Conservation (phyloP, 2,113 vertebrate species). For the Rhipidura dahli region DNA sequence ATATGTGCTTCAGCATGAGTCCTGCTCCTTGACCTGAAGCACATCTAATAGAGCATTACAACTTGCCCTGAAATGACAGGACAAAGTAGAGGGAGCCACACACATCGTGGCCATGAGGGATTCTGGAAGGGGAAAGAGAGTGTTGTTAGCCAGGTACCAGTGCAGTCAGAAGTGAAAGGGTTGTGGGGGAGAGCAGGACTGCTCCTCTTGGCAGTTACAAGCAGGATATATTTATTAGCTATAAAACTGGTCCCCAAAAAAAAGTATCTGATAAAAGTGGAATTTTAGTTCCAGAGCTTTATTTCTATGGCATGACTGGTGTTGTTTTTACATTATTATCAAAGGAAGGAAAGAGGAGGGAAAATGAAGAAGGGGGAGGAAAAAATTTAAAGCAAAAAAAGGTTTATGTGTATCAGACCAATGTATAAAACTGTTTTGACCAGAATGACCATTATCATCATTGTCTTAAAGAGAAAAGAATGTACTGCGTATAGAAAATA, state of each 20-base stretch:
- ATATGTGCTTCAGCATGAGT: neutral
- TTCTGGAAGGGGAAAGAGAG: neutral
- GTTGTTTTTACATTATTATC: neutral
- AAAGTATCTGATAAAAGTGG: neutral
- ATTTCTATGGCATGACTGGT: neutral
- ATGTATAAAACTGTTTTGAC: neutral
- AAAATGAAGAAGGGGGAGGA: neutral
- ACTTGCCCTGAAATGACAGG: neutral
- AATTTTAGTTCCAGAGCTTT: neutral
- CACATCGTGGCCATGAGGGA: neutral
- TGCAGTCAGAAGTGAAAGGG: fast-evolving
- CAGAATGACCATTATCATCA: neutral
- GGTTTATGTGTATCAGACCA: neutral
- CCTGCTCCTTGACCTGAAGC: neutral
- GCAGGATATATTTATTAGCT: neutral
- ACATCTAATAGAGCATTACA: neutral
- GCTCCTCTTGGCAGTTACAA: neutral
- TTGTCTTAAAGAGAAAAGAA: neutral
- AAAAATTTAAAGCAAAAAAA: neutral
- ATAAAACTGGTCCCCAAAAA: neutral
- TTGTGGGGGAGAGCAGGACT: neutral
- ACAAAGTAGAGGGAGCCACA: neutral
- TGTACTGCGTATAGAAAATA: neutral
- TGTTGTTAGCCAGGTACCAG: neutral
- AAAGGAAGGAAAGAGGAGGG: neutral